phyloP scores from a whole-genome alignment of 2,888 invertebrate genomes.

The Stenotaenia linearis region DNA sequence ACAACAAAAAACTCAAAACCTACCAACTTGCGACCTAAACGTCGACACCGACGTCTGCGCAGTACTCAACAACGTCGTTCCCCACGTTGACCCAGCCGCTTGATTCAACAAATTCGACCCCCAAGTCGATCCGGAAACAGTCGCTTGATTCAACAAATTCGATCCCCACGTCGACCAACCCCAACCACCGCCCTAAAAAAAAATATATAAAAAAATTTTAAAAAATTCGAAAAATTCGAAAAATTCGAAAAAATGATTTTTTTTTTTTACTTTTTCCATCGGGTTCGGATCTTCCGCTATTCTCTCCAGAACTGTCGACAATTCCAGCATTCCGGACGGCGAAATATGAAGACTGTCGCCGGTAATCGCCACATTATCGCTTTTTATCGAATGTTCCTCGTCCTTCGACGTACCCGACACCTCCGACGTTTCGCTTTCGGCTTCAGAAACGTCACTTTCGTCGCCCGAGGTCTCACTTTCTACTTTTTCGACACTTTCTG shows the following conservation, averaged over 20 bases:
- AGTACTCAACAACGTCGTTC: slow-evolving; percentile 63
- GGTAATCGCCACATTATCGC: background rate
- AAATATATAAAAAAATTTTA: too few species aligned
- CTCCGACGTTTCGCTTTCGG: background rate
- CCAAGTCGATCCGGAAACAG: slow-evolving; percentile 39
- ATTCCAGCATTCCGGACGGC: background rate
- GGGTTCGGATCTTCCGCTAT: background rate
- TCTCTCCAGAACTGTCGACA: background rate
- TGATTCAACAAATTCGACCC: too few species aligned
- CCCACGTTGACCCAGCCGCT: too few species aligned
- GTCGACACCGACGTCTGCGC: slow-evolving; percentile 70
- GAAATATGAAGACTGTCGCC: background rate
- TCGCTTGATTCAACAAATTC: background rate
- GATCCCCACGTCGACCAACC: too few species aligned
- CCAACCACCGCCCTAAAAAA: background rate
- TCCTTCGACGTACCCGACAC: too few species aligned
- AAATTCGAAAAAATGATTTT: background rate
- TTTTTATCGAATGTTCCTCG: background rate
- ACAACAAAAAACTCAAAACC: slow-evolving; percentile 34
- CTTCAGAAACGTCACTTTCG: too few species aligned
- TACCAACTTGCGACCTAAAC: slow-evolving; percentile 67
- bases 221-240: too few species aligned
- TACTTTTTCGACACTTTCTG: background rate
- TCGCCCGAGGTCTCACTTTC: background rate
- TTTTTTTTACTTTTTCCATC: background rate